Percentiles rank a stretch among this genome's conserved stretches.
phyloP scores from a whole-genome alignment of 2,888 invertebrate genomes.

The Rhabditoides inermis region DNA sequence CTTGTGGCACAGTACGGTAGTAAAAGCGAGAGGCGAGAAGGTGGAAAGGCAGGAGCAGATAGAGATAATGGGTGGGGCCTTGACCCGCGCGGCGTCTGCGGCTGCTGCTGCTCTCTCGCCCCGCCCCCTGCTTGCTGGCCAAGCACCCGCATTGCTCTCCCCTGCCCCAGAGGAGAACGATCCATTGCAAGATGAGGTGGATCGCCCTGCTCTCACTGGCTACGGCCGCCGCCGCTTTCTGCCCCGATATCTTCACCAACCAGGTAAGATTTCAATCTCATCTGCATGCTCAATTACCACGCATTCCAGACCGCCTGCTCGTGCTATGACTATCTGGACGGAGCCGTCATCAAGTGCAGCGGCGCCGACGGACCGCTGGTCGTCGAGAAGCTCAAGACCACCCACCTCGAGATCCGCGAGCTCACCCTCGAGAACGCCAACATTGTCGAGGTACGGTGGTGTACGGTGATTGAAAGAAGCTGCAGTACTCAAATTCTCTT shows the following conservation, averaged over 20 bases:
- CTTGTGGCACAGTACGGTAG: too few species aligned
- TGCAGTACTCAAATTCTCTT: background rate
- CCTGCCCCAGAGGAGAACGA: too few species aligned
- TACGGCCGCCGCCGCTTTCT: slow-evolving; percentile 27
- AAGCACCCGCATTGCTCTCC: too few species aligned
- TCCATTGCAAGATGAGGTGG: slow-evolving; percentile 2
- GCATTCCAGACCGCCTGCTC: slow-evolving; percentile 44
- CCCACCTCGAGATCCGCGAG: slow-evolving; percentile 44
- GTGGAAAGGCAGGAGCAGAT: background rate
- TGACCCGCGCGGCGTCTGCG: background rate
- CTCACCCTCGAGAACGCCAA: slow-evolving; percentile 49
- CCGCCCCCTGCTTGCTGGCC: background rate
- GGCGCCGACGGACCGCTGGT: slow-evolving; percentile 45
- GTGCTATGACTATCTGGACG: slow-evolving; percentile 48
- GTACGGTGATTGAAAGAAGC: background rate
- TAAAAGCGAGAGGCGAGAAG: background rate
- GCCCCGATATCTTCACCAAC: slow-evolving; percentile 43
- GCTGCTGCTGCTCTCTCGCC: background rate
- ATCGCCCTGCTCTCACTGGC: slow-evolving; percentile 16
- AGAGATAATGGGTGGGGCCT: slow-evolving; percentile 6
- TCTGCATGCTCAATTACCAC: background rate
- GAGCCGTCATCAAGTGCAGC: slow-evolving; percentile 50
- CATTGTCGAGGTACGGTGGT: slow-evolving; percentile 45
- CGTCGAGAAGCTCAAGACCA: slow-evolving; percentile 47
- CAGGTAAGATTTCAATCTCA: slow-evolving; percentile 18